These are phyloP conservation scores for Diarsia mendica DNA, from an alignment of 2,888 invertebrate species.

Conservation along the genomic window DNA sequence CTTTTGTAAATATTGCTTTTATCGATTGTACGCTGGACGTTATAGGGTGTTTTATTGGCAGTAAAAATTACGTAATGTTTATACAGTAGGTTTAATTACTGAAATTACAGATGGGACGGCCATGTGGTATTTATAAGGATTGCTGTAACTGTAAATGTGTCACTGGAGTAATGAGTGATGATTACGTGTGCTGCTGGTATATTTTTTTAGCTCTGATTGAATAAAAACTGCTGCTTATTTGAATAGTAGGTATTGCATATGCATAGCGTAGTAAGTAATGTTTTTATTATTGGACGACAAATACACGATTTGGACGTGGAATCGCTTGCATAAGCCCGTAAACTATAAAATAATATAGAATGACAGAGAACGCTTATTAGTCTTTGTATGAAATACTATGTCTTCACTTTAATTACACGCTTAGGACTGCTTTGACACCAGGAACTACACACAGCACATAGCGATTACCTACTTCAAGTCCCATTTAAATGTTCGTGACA, in stretches of 20 bases:
- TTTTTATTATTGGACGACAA: background rate
- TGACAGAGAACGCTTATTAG: too few species aligned
- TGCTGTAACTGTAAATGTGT: slow-evolving; percentile 46
- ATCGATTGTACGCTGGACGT: slow-evolving; percentile 60
- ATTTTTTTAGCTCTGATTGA: background rate
- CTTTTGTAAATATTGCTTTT: slow-evolving; percentile 71
- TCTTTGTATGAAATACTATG: background rate
- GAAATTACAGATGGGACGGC: slow-evolving; percentile 36
- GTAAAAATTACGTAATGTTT: slow-evolving; percentile 56
- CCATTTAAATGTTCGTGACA: slow-evolving; percentile 19
- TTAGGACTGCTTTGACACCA: background rate
- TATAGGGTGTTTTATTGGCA: slow-evolving; percentile 58
- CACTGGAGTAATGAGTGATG: slow-evolving; percentile 36
- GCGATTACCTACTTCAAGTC: background rate
- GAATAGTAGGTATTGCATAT: slow-evolving; percentile 2
- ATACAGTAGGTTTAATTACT: slow-evolving; percentile 46
- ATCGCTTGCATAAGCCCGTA: too few species aligned
- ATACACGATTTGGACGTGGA: too few species aligned
- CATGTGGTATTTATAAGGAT: slow-evolving; percentile 49
- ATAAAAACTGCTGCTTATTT: slow-evolving; percentile 15
- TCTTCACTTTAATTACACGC: background rate
- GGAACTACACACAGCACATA: slow-evolving; percentile 1
- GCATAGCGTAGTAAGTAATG: background rate
- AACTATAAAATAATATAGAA: too few species aligned
- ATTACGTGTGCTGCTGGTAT: background rate